Conservation (phyloP, 2,113 vertebrate genomes). For the Hippocampus abdominalis region DNA sequence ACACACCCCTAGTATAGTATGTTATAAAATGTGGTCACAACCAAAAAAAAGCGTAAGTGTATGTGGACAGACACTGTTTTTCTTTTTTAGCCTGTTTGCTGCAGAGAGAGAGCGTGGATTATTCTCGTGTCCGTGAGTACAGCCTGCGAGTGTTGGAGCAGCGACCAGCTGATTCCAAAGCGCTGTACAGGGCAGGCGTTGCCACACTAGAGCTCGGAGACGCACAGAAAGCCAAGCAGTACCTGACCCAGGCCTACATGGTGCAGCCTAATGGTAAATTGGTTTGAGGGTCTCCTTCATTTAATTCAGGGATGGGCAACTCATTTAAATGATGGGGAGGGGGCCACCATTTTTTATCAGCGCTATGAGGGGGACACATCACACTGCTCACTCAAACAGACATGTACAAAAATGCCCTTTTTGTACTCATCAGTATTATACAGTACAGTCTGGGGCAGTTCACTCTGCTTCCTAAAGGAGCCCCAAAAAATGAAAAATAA, state of each 20-base stretch:
- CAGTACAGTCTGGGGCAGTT: too few relatives aligned
- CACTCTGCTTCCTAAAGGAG: too few relatives aligned
- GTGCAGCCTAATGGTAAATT: slow-evolving; percentile 79
- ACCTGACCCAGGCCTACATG: slow-evolving; percentile 75
- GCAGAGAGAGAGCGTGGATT: slow-evolving; percentile 79
- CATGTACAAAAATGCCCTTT: too few relatives aligned
- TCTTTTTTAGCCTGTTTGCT: slow-evolving; percentile 80
- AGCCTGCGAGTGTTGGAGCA: slow-evolving; percentile 79
- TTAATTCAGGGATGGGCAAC: background rate
- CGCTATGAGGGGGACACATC: too few relatives aligned
- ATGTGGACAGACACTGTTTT: background rate
- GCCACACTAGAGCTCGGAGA: slow-evolving; percentile 84
- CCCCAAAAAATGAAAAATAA: too few relatives aligned
- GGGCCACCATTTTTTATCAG: too few relatives aligned
- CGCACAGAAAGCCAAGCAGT: slow-evolving; percentile 74
- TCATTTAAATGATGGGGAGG: too few relatives aligned
- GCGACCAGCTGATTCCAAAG: slow-evolving; percentile 80
- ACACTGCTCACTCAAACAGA: too few relatives aligned
- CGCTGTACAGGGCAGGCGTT: slow-evolving; percentile 85
- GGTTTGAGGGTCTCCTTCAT: background rate
- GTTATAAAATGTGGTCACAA: background rate
- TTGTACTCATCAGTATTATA: too few relatives aligned
- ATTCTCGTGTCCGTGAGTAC: slow-evolving; percentile 82
- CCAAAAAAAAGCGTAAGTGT: background rate
- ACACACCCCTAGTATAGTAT: background rate